A percentile compares a stretch with the other conserved stretches of the same genome.
Conservation (phyloP, 2,113 vertebrate species). For the Neoarius graeffei region DNA sequence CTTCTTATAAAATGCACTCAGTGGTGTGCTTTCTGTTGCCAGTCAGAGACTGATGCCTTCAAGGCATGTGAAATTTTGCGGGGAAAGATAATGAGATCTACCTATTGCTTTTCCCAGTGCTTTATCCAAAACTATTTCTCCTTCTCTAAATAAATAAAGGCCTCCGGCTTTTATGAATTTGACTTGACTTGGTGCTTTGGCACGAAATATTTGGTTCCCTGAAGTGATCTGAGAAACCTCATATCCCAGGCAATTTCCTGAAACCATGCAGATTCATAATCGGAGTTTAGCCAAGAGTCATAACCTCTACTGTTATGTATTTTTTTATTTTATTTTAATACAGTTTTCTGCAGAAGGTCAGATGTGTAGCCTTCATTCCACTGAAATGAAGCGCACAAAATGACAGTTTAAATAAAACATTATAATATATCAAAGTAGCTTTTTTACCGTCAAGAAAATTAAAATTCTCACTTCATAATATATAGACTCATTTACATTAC, state of each 20-base stretch:
- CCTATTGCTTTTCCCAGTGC: slow-evolving; percentile 12
- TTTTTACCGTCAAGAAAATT: neutral
- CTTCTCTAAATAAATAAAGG: slow-evolving; percentile 48
- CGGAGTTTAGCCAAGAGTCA: slow-evolving; percentile 32
- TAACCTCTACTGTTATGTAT: neutral
- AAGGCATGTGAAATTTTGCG: slow-evolving; percentile 31
- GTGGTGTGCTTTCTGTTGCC: slow-evolving; percentile 3
- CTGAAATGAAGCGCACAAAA: neutral
- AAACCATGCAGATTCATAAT: slow-evolving; percentile 30
- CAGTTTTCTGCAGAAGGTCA: slow-evolving; percentile 12
- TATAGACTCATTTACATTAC: neutral
- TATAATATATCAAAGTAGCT: neutral
- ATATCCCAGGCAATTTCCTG: slow-evolving; percentile 18
- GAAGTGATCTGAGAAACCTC: slow-evolving; percentile 44
- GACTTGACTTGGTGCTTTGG: slow-evolving; percentile 31
- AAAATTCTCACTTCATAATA: neutral
- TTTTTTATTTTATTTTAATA: neutral
- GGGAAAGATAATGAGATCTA: slow-evolving; percentile 29
- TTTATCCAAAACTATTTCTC: slow-evolving; percentile 39
- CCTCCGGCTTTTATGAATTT: slow-evolving; percentile 44
- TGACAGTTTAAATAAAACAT: neutral
- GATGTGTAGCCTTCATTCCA: neutral
- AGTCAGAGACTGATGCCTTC: slow-evolving; percentile 34
- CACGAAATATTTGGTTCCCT: slow-evolving; percentile 42
- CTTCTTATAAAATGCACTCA: slow-evolving; percentile 18